Percentiles rank a stretch among this genome's conserved stretches.
Evolutionary conservation across 2,797 vertebrate species (phyloP).

Genomic region (Myotis daubentonii): DNA sequence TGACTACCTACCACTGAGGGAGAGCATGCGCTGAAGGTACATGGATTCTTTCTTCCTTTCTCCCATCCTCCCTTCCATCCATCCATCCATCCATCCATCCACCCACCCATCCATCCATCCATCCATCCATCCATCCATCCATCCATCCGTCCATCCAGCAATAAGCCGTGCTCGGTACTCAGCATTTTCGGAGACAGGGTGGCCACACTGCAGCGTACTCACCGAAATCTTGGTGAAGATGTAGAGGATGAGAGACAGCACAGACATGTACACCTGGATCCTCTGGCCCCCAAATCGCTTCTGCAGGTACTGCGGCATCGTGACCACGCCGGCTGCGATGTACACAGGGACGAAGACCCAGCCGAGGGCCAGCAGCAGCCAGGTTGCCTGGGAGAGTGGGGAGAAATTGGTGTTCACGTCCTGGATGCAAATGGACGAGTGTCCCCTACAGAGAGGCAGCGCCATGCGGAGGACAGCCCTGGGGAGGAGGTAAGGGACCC

Average conservation of each 20-base stretch:
- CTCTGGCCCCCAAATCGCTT: conserved; percentile 96
- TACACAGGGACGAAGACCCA: conserved; percentile 98
- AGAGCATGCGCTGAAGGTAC: no score
- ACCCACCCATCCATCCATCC: background rate
- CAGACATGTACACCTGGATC: conserved; percentile 94
- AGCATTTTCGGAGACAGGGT: background rate
- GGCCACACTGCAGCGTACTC: conserved; percentile 76
- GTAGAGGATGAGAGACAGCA: conserved; percentile 95
- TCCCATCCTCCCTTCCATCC: background rate
- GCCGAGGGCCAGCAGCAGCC: conserved; percentile 94
- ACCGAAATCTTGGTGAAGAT: conserved; percentile 98
- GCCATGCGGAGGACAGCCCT: background rate
- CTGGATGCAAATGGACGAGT: background rate
- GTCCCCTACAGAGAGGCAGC: background rate
- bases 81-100: background rate
- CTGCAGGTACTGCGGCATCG: conserved; percentile 95
- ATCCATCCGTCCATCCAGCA: background rate
- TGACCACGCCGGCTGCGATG: conserved; percentile 93
- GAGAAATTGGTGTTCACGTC: background rate
- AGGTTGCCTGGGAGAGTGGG: conserved; percentile 88
- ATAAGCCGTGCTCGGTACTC: background rate
- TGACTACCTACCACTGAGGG: background rate
- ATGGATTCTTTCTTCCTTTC: background rate
- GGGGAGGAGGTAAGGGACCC: background rate
- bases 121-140: background rate